Percentiles rank a stretch among this genome's conserved stretches.
phyloP scores from a whole-genome alignment of 2,888 invertebrate species.

The Drosophila falleni region DNA sequence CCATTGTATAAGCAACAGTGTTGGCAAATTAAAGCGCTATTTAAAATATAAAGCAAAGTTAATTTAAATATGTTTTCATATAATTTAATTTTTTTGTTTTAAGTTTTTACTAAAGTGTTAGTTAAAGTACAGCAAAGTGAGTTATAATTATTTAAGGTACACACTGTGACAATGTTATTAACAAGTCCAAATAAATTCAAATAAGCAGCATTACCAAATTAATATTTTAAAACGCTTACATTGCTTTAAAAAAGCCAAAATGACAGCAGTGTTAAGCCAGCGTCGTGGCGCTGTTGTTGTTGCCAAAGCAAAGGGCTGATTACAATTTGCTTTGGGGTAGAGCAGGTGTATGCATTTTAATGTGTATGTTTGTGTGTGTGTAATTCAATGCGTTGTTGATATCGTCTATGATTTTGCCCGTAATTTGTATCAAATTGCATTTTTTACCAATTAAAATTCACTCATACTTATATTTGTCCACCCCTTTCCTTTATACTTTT shows the following conservation, averaged over 20 bases:
- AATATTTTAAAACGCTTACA: background rate
- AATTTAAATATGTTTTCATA: background rate
- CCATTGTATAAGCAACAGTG: conserved; percentile 57
- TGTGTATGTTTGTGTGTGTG: conserved; percentile 22
- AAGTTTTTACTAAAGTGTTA: background rate
- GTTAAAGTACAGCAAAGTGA: background rate
- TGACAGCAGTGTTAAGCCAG: conserved; percentile 44
- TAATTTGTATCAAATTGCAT: conserved; percentile 56
- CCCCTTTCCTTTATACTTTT: conserved; percentile 10
- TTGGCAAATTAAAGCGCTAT: conserved; percentile 26
- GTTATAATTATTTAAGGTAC: no score
- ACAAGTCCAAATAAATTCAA: background rate
- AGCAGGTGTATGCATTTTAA: conserved; percentile 29
- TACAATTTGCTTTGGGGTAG: conserved; percentile 41
- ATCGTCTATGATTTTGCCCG: conserved; percentile 40
- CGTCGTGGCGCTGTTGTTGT: conserved; percentile 64
- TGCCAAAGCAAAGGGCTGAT: conserved; percentile 65
- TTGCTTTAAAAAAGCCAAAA: conserved; percentile 26
- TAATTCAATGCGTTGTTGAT: conserved; percentile 46
- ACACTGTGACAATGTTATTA: background rate
- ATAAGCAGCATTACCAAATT: background rate
- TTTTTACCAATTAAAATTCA: conserved; percentile 55
- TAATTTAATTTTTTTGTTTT: background rate
- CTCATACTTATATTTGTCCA: conserved; percentile 30
- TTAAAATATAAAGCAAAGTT: background rate